These are phyloP conservation scores for Cassiopea xamachana DNA, from an alignment of 30 jellyfish, hydroid and myxozoan genomes.

Conservation along the genomic window DNA sequence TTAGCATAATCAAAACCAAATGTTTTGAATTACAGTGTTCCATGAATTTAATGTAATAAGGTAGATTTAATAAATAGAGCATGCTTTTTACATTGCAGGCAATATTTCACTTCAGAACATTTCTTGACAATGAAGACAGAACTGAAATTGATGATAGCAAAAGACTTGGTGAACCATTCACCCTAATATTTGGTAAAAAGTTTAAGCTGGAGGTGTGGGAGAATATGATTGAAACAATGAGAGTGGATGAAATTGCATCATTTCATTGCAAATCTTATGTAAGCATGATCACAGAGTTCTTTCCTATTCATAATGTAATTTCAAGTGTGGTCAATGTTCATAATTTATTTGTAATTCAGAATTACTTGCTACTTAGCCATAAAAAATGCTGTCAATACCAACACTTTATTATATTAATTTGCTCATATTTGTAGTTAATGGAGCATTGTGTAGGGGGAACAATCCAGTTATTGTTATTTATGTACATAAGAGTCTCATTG, in stretches of 20 bases:
- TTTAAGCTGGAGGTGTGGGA: slow-evolving; percentile 97
- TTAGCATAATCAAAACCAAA: too few relatives aligned
- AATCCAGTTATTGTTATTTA: too few relatives aligned
- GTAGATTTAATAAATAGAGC: not conserved
- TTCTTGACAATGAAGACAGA: slow-evolving; percentile 77
- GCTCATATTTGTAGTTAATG: too few relatives aligned
- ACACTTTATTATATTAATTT: too few relatives aligned
- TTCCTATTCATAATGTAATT: not conserved
- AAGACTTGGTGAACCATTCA: slow-evolving; percentile 89
- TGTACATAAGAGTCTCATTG: too few relatives aligned
- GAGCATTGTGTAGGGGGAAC: too few relatives aligned
- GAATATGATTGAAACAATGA: slow-evolving; percentile 86
- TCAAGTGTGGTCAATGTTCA: not conserved
- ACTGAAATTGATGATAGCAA: slow-evolving; percentile 90
- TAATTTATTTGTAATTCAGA: too few relatives aligned
- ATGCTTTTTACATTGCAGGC: slow-evolving; percentile 47
- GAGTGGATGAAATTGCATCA: slow-evolving; percentile 94
- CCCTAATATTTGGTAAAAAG: slow-evolving; percentile 86
- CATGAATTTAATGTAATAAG: too few relatives aligned
- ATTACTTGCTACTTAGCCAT: too few relatives aligned
- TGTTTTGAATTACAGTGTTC: too few relatives aligned
- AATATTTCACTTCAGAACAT: slow-evolving; percentile 83
- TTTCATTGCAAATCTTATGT: slow-evolving; percentile 82
- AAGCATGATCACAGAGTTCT: not conserved
- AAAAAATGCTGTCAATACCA: too few relatives aligned